Evolutionary conservation across 2,888 invertebrate genomes (phyloP).

Genomic region (Apodemia zela): DNA sequence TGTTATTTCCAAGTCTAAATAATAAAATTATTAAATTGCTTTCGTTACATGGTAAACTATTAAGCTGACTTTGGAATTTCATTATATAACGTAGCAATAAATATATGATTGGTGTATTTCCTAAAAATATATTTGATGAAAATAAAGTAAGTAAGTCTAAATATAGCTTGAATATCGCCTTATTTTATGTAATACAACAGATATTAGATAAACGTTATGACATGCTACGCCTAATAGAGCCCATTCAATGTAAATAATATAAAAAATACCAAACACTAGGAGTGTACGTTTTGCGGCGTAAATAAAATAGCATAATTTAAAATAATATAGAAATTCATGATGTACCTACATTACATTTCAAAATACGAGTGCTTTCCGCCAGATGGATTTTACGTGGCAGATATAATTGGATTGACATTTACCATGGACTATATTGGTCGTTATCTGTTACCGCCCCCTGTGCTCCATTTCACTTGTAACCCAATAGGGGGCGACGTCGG

Average conservation of each 20-base stretch:
- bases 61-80: too few relatives aligned
- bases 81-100: too few relatives aligned
- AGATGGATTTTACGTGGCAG: conserved; percentile 28
- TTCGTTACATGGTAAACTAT: too few relatives aligned
- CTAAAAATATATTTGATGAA: too few relatives aligned
- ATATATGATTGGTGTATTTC: too few relatives aligned
- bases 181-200: too few relatives aligned
- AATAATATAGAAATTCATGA: conserved; percentile 4
- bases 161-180: too few relatives aligned
- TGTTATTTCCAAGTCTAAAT: too few relatives aligned
- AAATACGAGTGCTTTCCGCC: conserved; percentile 18
- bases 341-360: conserved; percentile 11
- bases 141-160: too few relatives aligned
- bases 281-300: not conserved
- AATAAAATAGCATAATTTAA: not conserved
- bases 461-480: conserved; percentile 77
- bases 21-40: too few relatives aligned
- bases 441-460: conserved; percentile 76
- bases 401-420: conserved; percentile 60
- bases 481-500: conserved; percentile 76
- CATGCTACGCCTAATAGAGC: too few relatives aligned
- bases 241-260: not conserved
- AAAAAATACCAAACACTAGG: not conserved
- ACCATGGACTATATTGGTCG: conserved; percentile 69
- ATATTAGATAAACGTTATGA: too few relatives aligned